Evolutionary conservation across 35 echinoderm and acorn worm genomes (phyloP), one percentile per base, ranked within the genome.

Genomic region (Apostichopus japonicus): DNA sequence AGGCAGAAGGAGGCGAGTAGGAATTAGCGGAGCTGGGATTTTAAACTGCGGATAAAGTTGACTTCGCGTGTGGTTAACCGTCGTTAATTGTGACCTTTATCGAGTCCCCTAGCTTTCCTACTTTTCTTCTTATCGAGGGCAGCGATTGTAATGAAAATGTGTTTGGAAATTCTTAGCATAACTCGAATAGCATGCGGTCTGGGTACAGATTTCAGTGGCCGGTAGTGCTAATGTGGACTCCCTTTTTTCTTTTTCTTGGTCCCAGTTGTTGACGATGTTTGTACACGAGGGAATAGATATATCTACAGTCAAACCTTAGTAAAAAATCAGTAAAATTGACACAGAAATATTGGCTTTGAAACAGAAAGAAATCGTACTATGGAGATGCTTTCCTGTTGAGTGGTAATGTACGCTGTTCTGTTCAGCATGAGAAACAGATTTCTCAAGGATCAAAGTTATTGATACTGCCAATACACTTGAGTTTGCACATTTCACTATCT

Each of bases 61-160:
- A 67, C 63, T 67, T 67, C 14, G 63, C 63, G 63, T 67, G 63
- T 67, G 63, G 63, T 67, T 67, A 83, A 83, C 79, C 79, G 44
- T 83, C 2, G 54, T 54, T 83, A 83, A 83, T 83, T 83, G 79
- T 83, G 79, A 83, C 79, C 79, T 83, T 83, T 83, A 83, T 83
- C 33, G 10, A 19, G 33, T 83, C 54, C 54, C 33, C 54, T 33
- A 53, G 54, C 79, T 52, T 54, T 21, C 33, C 51, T 83, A 11
- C 53, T 54, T 83, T 10, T 54, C 33, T 67, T 44, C 33, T n/a
- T 83, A 83, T 83, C 79, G 25, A 83, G 79, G 79, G 24, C 79
- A 83, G 79, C 54, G 27, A 83, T 83, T 83, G 54, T 16, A 83
- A 83, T 83, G 51, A 83, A 83, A 83, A 83, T 83, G 79, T 83